Percentiles rank a stretch among this genome's conserved stretches.
Conservation (phyloP, 2,888 invertebrate species). For the Euclidia mi region DNA sequence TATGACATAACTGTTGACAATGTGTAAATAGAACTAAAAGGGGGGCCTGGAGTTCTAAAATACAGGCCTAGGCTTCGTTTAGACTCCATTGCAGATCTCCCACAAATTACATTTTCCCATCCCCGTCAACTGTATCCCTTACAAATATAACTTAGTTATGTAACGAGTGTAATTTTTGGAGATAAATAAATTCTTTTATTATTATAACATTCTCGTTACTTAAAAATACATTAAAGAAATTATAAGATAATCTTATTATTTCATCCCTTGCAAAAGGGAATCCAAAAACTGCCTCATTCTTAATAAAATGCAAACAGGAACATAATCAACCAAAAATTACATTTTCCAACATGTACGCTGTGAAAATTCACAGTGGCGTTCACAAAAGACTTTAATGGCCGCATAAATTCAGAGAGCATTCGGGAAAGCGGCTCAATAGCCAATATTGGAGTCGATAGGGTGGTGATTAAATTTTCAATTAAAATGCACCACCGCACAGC, state of each 20-base stretch:
- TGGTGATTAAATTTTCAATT: constrained; percentile 55
- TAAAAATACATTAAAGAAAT: no score
- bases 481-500: constrained; percentile 26
- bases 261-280: not conserved
- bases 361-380: constrained; percentile 16
- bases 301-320: constrained; percentile 2
- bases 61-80: no score
- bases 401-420: constrained; percentile 36
- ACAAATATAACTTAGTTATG: no score
- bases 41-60: no score
- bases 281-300: not conserved
- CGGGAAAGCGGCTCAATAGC: constrained; percentile 22
- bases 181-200: no score
- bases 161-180: no score
- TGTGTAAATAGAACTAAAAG: no score
- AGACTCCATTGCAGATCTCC: no score
- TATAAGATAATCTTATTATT: not conserved
- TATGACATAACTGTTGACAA: no score
- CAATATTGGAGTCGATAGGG: constrained; percentile 44
- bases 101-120: no score
- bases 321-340: not conserved
- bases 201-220: no score
- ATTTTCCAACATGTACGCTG: constrained; percentile 12
- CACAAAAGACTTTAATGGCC: constrained; percentile 27
- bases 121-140: no score